Percentiles rank a stretch among this genome's conserved stretches.
phyloP scores from a whole-genome alignment of 2,888 invertebrate genomes.

The Polyploca ridens region DNA sequence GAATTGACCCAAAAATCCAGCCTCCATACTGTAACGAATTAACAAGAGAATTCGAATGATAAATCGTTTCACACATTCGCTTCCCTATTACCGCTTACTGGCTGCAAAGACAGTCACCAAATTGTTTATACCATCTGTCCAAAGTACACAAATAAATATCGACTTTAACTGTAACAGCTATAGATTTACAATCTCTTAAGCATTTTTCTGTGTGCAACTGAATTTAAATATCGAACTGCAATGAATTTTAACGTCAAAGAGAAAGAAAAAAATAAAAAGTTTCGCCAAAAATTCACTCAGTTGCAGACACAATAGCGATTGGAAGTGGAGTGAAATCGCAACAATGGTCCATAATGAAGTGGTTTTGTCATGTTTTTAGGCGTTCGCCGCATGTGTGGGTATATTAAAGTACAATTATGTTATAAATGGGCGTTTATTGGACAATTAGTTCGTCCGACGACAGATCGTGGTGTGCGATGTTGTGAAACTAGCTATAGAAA shows the following conservation, averaged over 20 bases:
- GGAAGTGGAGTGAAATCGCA: conserved; percentile 68
- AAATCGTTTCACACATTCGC: conserved; percentile 62
- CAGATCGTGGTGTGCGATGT: conserved; percentile 30
- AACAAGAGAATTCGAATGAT: conserved; percentile 77
- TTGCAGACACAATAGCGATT: conserved; percentile 53
- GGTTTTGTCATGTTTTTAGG: conserved; percentile 72
- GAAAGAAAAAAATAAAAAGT: conserved; percentile 31
- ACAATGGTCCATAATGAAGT: conserved; percentile 63
- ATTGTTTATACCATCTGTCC: conserved; percentile 14
- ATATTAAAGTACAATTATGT: conserved; percentile 78
- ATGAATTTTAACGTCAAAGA: conserved; percentile 5
- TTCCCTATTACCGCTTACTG: conserved; percentile 45
- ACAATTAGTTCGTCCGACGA: conserved; percentile 64
- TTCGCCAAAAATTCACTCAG: conserved; percentile 34
- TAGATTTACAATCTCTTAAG: background rate
- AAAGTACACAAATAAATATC: background rate
- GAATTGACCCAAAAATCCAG: conserved; percentile 62
- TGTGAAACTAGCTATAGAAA: conserved; percentile 54
- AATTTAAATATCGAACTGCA: conserved; percentile 4
- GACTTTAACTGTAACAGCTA: background rate
- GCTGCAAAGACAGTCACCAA: conserved; percentile 15
- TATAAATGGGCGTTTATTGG: conserved; percentile 75
- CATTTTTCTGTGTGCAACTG: background rate
- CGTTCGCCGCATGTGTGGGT: conserved; percentile 63
- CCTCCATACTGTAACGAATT: conserved; percentile 68